phyloP scores from a whole-genome alignment of 2,113 vertebrate genomes.

The Scytalopus superciliaris region DNA sequence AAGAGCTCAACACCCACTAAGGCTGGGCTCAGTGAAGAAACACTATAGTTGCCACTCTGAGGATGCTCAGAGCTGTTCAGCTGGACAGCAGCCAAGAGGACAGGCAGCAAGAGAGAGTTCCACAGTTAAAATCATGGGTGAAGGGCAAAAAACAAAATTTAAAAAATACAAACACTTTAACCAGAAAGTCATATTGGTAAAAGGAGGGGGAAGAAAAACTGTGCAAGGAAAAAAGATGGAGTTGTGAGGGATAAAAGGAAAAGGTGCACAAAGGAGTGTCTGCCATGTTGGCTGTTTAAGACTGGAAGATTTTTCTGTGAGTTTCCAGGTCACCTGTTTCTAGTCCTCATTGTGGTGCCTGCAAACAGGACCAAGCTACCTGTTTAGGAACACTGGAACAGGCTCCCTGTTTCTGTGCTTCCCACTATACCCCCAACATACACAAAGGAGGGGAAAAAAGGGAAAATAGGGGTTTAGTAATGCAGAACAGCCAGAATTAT shows the following conservation, averaged over 20 bases:
- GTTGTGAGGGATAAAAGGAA: neutral
- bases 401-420: neutral
- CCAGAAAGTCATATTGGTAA: neutral
- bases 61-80: neutral
- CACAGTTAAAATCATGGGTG: neutral
- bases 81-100: neutral
- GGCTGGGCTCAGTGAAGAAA: neutral
- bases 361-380: neutral
- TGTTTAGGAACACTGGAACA: neutral
- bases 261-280: neutral
- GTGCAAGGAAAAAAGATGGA: neutral
- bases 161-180: rapidly evolving
- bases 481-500: neutral
- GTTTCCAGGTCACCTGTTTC: neutral
- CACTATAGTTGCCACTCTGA: neutral
- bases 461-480: neutral
- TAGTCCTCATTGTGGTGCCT: neutral
- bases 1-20: neutral
- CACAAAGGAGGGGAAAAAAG: rapidly evolving
- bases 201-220: neutral
- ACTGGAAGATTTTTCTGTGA: neutral
- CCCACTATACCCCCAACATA: rapidly evolving
- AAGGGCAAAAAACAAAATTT: neutral
- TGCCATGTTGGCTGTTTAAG: neutral
- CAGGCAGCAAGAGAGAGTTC: neutral